A percentile compares a stretch with the other conserved stretches of the same genome.
Conservation (phyloP, 2,888 invertebrate species). For the Euphydryas editha region DNA sequence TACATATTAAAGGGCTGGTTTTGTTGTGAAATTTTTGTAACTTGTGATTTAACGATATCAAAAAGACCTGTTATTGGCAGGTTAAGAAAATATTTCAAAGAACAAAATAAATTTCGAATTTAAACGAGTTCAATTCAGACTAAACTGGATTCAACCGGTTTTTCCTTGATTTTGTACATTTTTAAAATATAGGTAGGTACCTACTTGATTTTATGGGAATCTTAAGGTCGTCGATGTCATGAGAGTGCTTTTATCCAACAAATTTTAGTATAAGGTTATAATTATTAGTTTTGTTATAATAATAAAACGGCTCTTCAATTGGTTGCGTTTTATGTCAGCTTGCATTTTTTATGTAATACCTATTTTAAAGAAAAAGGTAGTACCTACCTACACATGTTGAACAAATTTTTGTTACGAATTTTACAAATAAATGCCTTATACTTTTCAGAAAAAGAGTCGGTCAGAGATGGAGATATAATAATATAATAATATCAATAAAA, state of each 20-base stretch:
- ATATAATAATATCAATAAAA: no score
- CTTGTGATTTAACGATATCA: neutral
- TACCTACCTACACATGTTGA: no score
- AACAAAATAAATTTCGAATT: neutral
- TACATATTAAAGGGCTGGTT: neutral
- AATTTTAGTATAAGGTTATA: conserved; percentile 6
- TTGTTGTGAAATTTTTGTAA: neutral
- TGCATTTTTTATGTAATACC: no score
- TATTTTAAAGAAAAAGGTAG: no score
- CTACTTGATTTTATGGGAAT: conserved; percentile 26
- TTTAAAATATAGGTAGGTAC: neutral
- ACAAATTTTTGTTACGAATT: no score
- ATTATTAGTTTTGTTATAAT: no score
- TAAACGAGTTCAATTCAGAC: conserved; percentile 23
- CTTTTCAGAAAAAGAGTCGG: no score
- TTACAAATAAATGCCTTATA: no score
- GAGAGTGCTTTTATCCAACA: conserved; percentile 15
- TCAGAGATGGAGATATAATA: no score
- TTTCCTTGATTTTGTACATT: conserved; percentile 8
- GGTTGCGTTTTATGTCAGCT: no score
- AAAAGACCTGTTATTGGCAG: conserved; percentile 7
- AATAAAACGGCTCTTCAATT: no score
- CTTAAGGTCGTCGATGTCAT: conserved; percentile 33
- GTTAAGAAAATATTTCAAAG: neutral
- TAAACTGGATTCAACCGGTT: conserved; percentile 28